Conservation (phyloP, 2,888 invertebrate species). For the Cepaea hortensis region DNA sequence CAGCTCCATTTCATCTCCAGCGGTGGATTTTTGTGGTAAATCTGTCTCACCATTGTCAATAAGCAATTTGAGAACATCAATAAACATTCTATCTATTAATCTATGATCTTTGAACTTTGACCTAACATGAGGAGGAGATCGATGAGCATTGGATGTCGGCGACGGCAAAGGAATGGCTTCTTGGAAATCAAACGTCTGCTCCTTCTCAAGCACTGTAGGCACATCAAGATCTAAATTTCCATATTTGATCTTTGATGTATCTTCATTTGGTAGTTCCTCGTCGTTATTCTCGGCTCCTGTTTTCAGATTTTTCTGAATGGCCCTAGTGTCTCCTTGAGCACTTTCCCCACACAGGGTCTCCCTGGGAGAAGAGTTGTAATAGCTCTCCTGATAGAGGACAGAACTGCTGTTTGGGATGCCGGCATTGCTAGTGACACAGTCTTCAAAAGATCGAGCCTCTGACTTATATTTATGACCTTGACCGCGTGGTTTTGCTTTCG, state of each 20-base stretch:
- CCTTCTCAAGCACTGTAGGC: neutral
- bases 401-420: neutral
- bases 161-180: neutral
- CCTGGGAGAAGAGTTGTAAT: neutral
- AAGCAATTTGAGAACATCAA: constrained; percentile 21
- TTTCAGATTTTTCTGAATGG: neutral
- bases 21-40: neutral
- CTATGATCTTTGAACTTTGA: neutral
- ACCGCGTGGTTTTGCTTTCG: neutral
- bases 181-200: neutral
- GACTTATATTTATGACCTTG: neutral
- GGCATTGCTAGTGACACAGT: neutral
- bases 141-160: neutral
- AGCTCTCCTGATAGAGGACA: neutral
- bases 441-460: neutral
- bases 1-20: neutral
- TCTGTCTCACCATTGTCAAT: neutral
- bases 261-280: neutral
- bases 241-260: neutral
- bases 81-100: constrained; percentile 26
- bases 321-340: constrained; percentile 16
- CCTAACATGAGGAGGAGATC: neutral
- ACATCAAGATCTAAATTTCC: neutral
- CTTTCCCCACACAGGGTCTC: neutral
- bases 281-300: neutral